Percentiles rank a stretch among this genome's conserved stretches.
Evolutionary conservation across 2,797 vertebrate genomes (phyloP).

Genomic region (Urosaurus nigricauda): DNA sequence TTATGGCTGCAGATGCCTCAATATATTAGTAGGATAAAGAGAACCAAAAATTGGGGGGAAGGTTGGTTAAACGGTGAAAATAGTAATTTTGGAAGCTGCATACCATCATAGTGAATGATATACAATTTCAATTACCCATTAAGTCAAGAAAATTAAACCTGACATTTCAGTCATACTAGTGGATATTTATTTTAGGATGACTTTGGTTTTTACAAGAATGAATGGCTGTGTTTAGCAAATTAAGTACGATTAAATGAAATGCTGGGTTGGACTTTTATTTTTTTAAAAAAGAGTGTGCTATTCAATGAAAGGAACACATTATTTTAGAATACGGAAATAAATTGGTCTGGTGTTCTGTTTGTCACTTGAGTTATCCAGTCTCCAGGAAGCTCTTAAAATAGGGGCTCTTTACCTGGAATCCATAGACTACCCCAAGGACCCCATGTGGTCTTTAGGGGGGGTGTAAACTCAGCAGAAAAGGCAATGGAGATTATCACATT

Average conservation of each 20-base stretch:
- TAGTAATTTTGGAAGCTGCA: slow-evolving; percentile 38
- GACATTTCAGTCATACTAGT: slow-evolving; percentile 35
- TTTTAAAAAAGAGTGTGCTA: slow-evolving; percentile 10
- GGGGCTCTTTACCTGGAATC: too few relatives aligned
- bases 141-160: background rate
- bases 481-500: too few relatives aligned
- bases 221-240: slow-evolving; percentile 6
- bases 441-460: too few relatives aligned
- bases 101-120: slow-evolving; percentile 30
- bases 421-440: too few relatives aligned
- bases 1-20: slow-evolving; percentile 24
- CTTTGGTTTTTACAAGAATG: slow-evolving; percentile 6
- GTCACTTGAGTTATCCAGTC: background rate
- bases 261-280: background rate
- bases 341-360: slow-evolving; percentile 8
- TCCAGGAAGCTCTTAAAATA: background rate
- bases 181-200: background rate
- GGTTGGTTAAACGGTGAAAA: slow-evolving; percentile 56
- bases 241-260: slow-evolving; percentile 24
- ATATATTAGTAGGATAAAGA: slow-evolving; percentile 27
- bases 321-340: slow-evolving; percentile 3
- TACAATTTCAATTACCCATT: slow-evolving; percentile 40
- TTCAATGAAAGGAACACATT: background rate
- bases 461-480: too few relatives aligned
- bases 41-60: slow-evolving; percentile 19